Base-by-base conservation (phyloP, 2,888 invertebrate species). In the Pristionchus japonicus region DNA sequence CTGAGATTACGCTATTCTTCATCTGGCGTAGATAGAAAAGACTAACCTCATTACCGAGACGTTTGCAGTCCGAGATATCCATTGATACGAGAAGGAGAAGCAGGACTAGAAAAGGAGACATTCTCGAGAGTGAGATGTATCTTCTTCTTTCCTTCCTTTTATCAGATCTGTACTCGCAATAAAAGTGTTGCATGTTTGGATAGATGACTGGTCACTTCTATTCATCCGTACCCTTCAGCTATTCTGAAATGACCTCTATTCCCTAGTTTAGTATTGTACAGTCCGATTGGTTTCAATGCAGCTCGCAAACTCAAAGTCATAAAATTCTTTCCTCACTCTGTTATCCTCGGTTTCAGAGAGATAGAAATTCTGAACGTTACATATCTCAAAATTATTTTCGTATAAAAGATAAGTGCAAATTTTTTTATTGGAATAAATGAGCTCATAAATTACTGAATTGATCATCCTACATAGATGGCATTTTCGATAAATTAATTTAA, bases 1-100 rank as follows among this genome's bases (percentile, higher is more conserved):
- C 67, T 93, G 64, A 64, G 17, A 84, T 34, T 4, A 13, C 20
- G 23, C 15, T 13, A 31, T 91, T 83, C 93, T 93, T 20, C 90
- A 91, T 88, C n/a, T 52, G 23, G 3, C 4, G n/a, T 49, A 13
- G 40, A 20, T 37, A 11, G 20, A 52, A 34, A 77, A 52, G 3
- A 15, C 47, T 83, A 52, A 85, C 85, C 85, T 85, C 64, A 43
- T 85, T 85, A 13, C 85, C 85, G 31, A 64, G 64, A n/a, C 85
- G n/a, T 64, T 85, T 85, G 1, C 64, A 83, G 49, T 43, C 34
- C 11, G 52, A 83, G 23, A 52, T 52, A 34, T 52, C 34, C 17
- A 83, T 15, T 34, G 43, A 37, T 2, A 49, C 6, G 52, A 83
- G 49, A 34, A 57, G 52, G 52, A 83, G 37, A 34, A 83, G 82